Percentiles rank a stretch among this genome's conserved stretches.
These are phyloP conservation scores for Saccostrea echinata DNA, from an alignment of 1,140 invertebrate genomes.

Conservation along the genomic window DNA sequence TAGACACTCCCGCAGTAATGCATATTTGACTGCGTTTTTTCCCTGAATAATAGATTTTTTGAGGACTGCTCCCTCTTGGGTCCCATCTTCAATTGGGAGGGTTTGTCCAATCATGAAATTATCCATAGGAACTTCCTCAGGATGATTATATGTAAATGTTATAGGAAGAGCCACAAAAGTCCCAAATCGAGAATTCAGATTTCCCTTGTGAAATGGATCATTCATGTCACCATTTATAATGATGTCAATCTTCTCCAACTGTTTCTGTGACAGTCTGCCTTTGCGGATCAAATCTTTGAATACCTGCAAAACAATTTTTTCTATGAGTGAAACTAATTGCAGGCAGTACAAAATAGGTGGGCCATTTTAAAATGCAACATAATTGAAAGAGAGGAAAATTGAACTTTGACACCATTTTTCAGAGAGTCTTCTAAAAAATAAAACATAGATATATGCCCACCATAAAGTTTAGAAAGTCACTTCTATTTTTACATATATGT, in stretches of 20 bases:
- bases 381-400: too few relatives aligned
- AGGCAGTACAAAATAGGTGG: too few relatives aligned
- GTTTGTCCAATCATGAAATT: conserved; percentile 7
- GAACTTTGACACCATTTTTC: too few relatives aligned
- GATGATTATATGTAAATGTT: background rate
- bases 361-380: too few relatives aligned
- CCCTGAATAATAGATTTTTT: conserved; percentile 24
- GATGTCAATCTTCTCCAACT: background rate
- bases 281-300: background rate
- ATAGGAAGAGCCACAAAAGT: background rate
- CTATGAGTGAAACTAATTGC: background rate
- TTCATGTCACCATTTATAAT: conserved; percentile 11
- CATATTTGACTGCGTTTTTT: conserved; percentile 16
- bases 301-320: background rate
- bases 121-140: background rate
- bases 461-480: too few relatives aligned
- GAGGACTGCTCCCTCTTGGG: background rate
- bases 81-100: background rate
- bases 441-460: too few relatives aligned
- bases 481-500: too few relatives aligned
- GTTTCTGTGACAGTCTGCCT: background rate
- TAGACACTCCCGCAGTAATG: background rate
- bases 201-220: conserved; percentile 10
- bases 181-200: background rate
- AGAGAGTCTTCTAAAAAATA: too few relatives aligned